phyloP scores from a whole-genome alignment of 92 coral and sea anemone genomes.

The Muricea muricata region DNA sequence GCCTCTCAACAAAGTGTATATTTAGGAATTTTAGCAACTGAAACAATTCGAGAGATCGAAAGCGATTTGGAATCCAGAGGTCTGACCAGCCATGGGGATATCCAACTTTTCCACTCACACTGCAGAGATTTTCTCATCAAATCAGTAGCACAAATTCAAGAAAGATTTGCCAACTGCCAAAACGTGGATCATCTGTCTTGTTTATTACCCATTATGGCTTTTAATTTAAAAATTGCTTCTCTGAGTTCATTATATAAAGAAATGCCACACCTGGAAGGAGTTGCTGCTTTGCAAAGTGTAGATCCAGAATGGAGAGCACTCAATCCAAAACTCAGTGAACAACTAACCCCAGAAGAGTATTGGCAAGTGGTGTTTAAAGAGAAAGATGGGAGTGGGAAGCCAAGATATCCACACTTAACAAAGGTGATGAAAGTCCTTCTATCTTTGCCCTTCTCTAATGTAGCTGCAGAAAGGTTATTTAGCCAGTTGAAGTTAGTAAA shows the following conservation, averaged over 20 bases:
- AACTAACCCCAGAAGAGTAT: too few species aligned
- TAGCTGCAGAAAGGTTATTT: too few species aligned
- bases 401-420: not conserved
- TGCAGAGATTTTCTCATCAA: constrained; percentile 9
- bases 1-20: not conserved
- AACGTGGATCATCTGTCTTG: too few species aligned
- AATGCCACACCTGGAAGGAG: not conserved
- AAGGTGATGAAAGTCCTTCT: not conserved
- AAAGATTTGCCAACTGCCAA: too few species aligned
- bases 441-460: too few species aligned
- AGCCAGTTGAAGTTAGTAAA: too few species aligned
- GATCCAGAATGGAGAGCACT: too few species aligned
- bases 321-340: too few species aligned
- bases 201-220: not conserved
- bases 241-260: not conserved
- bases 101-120: not conserved
- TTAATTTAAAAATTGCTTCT: not conserved
- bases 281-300: too few species aligned
- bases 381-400: not conserved
- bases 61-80: not conserved
- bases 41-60: not conserved
- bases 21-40: not conserved
- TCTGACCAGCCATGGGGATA: not conserved
- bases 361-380: not conserved
- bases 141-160: too few species aligned